phyloP scores from a whole-genome alignment of 2,797 vertebrate species.

The Monodelphis domestica region DNA sequence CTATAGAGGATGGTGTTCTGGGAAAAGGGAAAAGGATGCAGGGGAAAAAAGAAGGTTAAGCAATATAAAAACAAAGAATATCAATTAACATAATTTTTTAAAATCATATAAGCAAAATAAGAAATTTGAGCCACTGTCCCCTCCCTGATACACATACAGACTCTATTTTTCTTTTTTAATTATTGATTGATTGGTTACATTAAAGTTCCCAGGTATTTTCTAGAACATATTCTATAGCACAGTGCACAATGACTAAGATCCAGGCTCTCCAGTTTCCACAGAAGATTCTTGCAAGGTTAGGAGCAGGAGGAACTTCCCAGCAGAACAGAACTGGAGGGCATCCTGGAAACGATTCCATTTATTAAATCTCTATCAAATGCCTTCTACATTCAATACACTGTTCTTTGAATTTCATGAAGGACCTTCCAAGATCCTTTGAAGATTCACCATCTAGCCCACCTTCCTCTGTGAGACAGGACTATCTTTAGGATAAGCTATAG shows the following conservation, averaged over 20 bases:
- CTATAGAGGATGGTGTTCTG: not conserved
- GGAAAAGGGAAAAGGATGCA: not conserved
- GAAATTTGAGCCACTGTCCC: not conserved
- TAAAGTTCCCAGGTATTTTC: too few species aligned
- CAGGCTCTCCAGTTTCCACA: not conserved
- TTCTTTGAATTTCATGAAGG: not conserved
- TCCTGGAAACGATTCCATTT: not conserved
- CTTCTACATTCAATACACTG: not conserved
- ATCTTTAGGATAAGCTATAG: not conserved
- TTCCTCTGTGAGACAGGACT: not conserved
- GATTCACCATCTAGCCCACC: not conserved
- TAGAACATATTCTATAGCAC: not conserved
- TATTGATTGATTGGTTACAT: too few species aligned
- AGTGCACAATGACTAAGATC: not conserved
- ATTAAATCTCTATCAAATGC: not conserved
- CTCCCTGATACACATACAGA: not conserved
- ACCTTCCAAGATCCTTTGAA: not conserved
- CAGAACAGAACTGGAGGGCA: not conserved
- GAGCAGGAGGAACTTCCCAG: not conserved
- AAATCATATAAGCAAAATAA: not conserved
- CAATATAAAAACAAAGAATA: not conserved
- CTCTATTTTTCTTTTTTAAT: too few species aligned
- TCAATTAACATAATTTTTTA: not conserved
- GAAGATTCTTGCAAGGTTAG: not conserved
- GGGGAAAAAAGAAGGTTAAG: not conserved